These are phyloP conservation scores for Leptinotarsa undecemlineata DNA, from an alignment of 1,140 invertebrate genomes.

Conservation along the genomic window DNA sequence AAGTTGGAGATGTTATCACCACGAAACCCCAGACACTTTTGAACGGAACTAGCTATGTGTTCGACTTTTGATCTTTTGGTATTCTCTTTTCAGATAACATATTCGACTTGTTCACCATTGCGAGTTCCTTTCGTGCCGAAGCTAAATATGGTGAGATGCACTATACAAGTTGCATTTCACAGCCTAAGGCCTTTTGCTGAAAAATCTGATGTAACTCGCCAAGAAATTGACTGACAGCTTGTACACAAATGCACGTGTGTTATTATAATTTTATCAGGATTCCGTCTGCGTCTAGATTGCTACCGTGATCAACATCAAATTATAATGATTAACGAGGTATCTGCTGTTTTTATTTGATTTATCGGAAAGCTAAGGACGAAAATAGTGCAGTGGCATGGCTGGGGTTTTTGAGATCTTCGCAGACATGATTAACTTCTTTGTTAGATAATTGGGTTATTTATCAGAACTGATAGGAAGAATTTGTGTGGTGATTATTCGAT, in stretches of 20 bases:
- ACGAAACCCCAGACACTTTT: conserved; percentile 31
- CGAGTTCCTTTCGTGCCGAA: not conserved
- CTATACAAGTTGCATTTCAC: conserved; percentile 40
- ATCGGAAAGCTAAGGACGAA: no score
- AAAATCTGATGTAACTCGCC: conserved; percentile 35
- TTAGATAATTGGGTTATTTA: no score
- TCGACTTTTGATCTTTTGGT: conserved; percentile 26
- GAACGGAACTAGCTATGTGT: conserved; percentile 31
- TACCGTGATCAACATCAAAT: conserved; percentile 8
- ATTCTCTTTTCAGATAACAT: conserved; percentile 30
- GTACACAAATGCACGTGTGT: conserved; percentile 38
- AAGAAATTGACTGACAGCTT: conserved; percentile 38
- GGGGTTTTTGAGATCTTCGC: no score
- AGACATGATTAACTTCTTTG: no score
- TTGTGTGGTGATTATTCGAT: no score
- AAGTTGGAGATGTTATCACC: conserved; percentile 26
- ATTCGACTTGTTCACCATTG: conserved; percentile 31
- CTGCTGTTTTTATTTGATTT: not conserved
- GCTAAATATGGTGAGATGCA: conserved; percentile 31
- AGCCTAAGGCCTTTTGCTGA: conserved; percentile 32
- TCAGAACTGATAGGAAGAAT: no score
- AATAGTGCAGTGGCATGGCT: no score
- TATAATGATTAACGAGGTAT: conserved; percentile 9
- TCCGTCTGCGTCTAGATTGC: conserved; percentile 4
- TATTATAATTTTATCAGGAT: conserved; percentile 14